Percentiles rank a stretch among this genome's conserved stretches.
phyloP scores from a whole-genome alignment of 2,113 vertebrate genomes.

The Microtus ochrogaster region DNA sequence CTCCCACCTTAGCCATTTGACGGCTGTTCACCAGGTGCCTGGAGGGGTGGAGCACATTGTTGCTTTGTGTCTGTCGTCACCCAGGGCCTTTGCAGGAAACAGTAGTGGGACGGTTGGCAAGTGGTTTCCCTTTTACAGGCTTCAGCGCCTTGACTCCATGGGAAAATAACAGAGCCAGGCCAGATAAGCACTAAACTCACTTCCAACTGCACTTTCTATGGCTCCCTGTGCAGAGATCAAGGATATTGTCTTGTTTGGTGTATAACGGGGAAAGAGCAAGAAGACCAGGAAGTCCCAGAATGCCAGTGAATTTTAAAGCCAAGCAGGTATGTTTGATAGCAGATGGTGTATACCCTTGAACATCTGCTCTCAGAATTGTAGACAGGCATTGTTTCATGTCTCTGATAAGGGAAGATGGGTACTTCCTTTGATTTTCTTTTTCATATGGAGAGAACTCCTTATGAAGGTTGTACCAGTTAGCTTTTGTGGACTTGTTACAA shows the following conservation, averaged over 20 bases:
- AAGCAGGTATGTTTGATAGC: constrained; percentile 12
- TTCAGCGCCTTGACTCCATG: not conserved
- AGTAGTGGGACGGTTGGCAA: not conserved
- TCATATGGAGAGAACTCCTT: not conserved
- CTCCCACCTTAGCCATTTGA: not conserved
- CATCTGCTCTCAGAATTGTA: no score
- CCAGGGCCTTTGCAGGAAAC: not conserved
- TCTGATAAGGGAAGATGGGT: not conserved
- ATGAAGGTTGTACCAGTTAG: not conserved
- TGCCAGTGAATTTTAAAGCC: constrained; percentile 17
- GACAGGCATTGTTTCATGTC: not conserved
- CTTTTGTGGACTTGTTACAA: not conserved
- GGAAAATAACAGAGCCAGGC: not conserved
- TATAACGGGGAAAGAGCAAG: not conserved
- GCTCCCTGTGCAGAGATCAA: not conserved
- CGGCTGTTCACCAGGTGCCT: not conserved
- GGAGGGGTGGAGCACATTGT: not conserved
- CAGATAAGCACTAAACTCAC: not conserved
- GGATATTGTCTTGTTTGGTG: not conserved
- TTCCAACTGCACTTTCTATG: not conserved
- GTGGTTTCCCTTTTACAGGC: not conserved
- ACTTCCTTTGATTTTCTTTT: not conserved
- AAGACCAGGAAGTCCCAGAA: not conserved
- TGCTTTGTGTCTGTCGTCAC: not conserved
- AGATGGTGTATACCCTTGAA: not conserved